A percentile compares a stretch with the other conserved stretches of the same genome.
Conservation (phyloP, 2,888 invertebrate species). For the Dryomyza anilis region DNA sequence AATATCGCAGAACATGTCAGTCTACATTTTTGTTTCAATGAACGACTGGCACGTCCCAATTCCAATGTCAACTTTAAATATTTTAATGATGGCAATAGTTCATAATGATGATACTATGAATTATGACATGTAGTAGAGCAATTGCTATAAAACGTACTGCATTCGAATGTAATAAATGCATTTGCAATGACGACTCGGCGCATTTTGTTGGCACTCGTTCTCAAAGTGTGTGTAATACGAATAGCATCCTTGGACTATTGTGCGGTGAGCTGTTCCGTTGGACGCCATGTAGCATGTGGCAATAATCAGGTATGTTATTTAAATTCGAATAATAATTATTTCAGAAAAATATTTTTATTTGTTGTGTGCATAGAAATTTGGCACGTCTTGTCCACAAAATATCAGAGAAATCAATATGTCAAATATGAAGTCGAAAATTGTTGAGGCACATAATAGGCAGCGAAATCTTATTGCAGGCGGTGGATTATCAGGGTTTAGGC, state of each 20-base stretch:
- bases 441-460: not conserved
- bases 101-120: no score
- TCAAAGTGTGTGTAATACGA: no score
- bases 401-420: not conserved
- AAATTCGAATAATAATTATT: not conserved
- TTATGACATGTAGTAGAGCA: no score
- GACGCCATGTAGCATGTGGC: not conserved
- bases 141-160: no score
- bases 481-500: constrained; percentile 27
- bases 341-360: not conserved
- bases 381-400: not conserved
- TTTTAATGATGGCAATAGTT: no score
- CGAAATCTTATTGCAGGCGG: constrained; percentile 26
- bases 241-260: not conserved
- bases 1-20: no score
- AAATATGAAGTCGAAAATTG: not conserved
- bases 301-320: not conserved
- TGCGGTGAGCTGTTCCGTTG: not conserved
- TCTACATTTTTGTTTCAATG: no score
- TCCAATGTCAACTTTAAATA: no score
- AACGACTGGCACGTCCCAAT: no score
- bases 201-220: no score
- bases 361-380: not conserved
- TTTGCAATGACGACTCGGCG: no score
- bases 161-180: no score